Evolutionary conservation across 2,888 invertebrate genomes (phyloP), one percentile per base, ranked within the genome.

Genomic region (Incurvaria masculella): DNA sequence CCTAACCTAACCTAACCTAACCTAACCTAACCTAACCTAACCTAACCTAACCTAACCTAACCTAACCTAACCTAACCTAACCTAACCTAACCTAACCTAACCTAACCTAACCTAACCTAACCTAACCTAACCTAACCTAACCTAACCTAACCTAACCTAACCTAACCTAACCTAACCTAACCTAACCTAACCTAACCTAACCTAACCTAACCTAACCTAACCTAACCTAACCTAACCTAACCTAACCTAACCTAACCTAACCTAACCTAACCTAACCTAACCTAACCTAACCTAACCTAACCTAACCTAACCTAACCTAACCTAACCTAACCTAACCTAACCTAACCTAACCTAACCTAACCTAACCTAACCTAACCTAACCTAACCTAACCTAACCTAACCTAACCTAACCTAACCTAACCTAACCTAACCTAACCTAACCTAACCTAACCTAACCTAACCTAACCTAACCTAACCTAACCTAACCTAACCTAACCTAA

Each of bases 1-100:
- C 41, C 45, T 23, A n/a, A n/a, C n/a, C 26, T 23, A 40, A 38
- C 41, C 43, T 50, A 49, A 46, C 39, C 44, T 47, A 42, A 47
- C 49, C 45, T 46, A 49, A 46, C 33, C 33, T 27, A 27, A 27
- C 33, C 33, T 27, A 27, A n/a, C n/a, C n/a, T n/a, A n/a, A n/a
- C n/a, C n/a, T n/a, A n/a, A n/a, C n/a, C n/a, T n/a, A n/a, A n/a
- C n/a, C n/a, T n/a, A 27, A 11, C 33, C 14, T n/a, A n/a, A 27
- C 10, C 14, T 14, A 11, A 27, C 10, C 33, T 14, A 11, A 27
- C 10, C 33, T 14, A 11, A 27, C 10, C 33, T 14, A 11, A 27
- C 10, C 33, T 14, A 11, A 27, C 10, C 14, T 14, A 11, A 27
- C 10, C 33, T 14, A 11, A 27, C 10, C 33, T 14, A 11, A 27